Evolutionary conservation across 2,797 vertebrate species (phyloP), one percentile per base, ranked within the genome.

Genomic region (Florisuga fusca): DNA sequence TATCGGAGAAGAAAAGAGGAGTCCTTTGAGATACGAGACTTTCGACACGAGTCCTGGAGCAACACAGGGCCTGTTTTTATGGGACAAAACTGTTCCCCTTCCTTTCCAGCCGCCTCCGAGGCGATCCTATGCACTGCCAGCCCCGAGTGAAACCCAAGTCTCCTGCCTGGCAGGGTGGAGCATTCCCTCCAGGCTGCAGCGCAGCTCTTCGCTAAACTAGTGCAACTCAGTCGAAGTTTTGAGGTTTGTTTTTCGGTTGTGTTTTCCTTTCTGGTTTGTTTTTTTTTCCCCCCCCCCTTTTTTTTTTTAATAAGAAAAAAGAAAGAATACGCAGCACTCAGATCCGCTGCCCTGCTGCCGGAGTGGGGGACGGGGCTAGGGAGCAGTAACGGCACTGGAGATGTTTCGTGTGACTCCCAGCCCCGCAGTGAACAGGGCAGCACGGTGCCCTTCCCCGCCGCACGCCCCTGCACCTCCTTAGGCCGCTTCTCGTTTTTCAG

Each of bases 151-250:
- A 94, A 94, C 91, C 91, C 69, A 86, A 91, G 87, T 72, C 90
- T 66, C 82, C 82, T 14, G 76, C 91, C 85, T 53, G 95, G 90
- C 83, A 87, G 91, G 91, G 94, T 43, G 94, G 91, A 94, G 90
- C 93, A 12, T 51, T 91, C 91, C 91, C 93, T 38, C 38, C 87
- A 12, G 76, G 71, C 93, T 84, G 73, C 87, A 34, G 91, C 89
- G 69, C 84, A 10, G 83, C 7, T 81, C n/a, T 62, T 58, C 77
- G 38, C 66, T 71, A 0, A 92, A 89, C 64, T 83, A 29, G 79
- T 22, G 75, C 91, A 80, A 88, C 89, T 93, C 67, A 1, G 81
- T 79, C 87, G 1, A 84, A 93, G 50, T 95, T 93, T 41, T 43
- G 7, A 48, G 48, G 68, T 26, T 3, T 11, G 48, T 25, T 50